Percentiles rank a stretch among this genome's conserved stretches.
phyloP scores from a whole-genome alignment of 2,113 vertebrate genomes.

The Elephas maximus region DNA sequence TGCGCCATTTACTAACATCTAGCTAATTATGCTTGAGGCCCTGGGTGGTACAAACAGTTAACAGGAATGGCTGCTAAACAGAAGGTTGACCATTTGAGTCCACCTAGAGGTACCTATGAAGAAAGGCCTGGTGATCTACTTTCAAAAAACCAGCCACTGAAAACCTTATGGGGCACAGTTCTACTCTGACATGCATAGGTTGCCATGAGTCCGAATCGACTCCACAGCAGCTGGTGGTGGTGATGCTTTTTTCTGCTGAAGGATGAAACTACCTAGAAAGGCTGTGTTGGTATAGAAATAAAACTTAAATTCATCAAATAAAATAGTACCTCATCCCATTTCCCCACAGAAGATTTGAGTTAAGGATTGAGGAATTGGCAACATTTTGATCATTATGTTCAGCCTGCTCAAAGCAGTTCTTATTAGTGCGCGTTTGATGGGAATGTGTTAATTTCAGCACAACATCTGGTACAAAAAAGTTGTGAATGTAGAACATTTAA shows the following conservation, averaged over 20 bases:
- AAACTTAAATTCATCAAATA: conserved; percentile 65
- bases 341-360: conserved; percentile 49
- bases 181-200: background rate
- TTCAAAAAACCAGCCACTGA: background rate
- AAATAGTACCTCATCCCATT: background rate
- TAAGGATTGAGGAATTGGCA: background rate
- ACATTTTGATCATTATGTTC: conserved; percentile 44
- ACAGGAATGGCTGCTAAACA: background rate
- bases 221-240: background rate
- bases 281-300: conserved; percentile 50
- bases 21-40: conserved; percentile 33
- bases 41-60: background rate
- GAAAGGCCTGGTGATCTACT: background rate
- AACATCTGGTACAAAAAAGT: conserved; percentile 70
- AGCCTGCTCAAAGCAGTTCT: conserved; percentile 50
- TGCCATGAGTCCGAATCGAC: background rate
- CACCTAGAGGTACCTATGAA: background rate
- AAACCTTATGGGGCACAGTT: background rate
- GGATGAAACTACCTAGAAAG: background rate
- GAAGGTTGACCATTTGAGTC: background rate
- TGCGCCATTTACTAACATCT: conserved; percentile 42
- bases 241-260: background rate
- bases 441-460: conserved; percentile 69
- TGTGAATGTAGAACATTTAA: conserved; percentile 67
- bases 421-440: conserved; percentile 64